Evolutionary conservation across 2,113 vertebrate species (phyloP), one percentile per base, ranked within the genome.

Genomic region (Salvelinus namaycush): DNA sequence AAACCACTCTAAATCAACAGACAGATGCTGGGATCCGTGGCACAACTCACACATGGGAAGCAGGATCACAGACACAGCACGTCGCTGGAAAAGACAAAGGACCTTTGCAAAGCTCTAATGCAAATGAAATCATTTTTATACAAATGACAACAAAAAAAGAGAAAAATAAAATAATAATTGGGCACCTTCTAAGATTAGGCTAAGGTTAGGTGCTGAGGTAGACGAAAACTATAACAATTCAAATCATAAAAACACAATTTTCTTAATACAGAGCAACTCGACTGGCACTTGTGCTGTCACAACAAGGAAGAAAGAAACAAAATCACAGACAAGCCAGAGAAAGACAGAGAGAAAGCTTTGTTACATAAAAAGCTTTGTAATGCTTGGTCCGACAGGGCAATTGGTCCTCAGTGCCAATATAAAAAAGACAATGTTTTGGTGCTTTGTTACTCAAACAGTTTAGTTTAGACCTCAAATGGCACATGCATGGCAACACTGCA

Each of bases 161-260:
- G 77, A 90, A 88, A 79, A 86, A 90, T 90, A 91, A 86, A 60
- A 66, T 82, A 89, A 94, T 89, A 93, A 93, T 90, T 93, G 95
- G 97, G 97, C 97, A 97, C 97, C 97, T 96, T 97, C 97, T 96
- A 95, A 95, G 95, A 95, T 96, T 94, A 95, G 94, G 96, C 96
- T 97, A 96, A 95, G 94, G 95, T 96, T 95, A 97, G 97, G 97
- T 94, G 97, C 97, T 99, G 97, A 99, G 97, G 97, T 99, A 99
- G 97, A 99, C 97, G 93, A 94, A 92, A 97, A 97, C 95, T 95
- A 96, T 92, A 95, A 95, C 93, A 93, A 94, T 95, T 93, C 86
- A 96, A 95, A 95, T 95, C 90, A 95, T 91, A 89, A 90, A 92
- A 95, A 95, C 94, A 95, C 94, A 92, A 94, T 93, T 90, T 91